A percentile compares a stretch with the other conserved stretches of the same genome.
Conservation (phyloP, 2,797 vertebrate species). For the Yasuhikotakia modesta region DNA sequence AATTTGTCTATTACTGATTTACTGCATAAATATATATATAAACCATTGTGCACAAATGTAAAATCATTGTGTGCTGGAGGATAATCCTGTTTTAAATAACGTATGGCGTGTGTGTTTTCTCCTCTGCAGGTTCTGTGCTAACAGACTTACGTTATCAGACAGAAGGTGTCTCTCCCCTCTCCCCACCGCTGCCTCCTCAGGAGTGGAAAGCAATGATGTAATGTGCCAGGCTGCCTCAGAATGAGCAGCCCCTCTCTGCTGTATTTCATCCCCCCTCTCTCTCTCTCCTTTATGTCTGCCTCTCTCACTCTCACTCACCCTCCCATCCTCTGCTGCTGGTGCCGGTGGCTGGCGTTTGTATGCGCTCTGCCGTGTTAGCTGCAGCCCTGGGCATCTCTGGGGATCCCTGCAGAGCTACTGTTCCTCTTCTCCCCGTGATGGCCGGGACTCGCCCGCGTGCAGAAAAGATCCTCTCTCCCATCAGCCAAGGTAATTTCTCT, state of each 20-base stretch:
- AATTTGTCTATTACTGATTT: background rate
- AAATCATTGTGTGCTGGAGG: background rate
- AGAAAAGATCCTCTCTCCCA: slow-evolving; percentile 64
- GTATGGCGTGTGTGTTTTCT: slow-evolving; percentile 20
- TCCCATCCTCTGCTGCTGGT: slow-evolving; percentile 63
- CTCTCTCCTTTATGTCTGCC: slow-evolving; percentile 23
- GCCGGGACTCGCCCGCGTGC: slow-evolving; percentile 59
- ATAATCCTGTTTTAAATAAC: slow-evolving; percentile 1
- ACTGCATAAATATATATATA: background rate
- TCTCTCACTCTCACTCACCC: slow-evolving; percentile 63
- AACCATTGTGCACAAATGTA: background rate
- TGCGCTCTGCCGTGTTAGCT: slow-evolving; percentile 69
- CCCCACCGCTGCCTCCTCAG: slow-evolving; percentile 71
- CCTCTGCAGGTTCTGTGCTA: slow-evolving; percentile 39
- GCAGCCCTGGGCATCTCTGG: slow-evolving; percentile 74
- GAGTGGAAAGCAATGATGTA: slow-evolving; percentile 80
- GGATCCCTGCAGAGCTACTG: slow-evolving; percentile 77
- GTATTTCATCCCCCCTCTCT: slow-evolving; percentile 50
- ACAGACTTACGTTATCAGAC: slow-evolving; percentile 49
- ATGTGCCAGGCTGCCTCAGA: slow-evolving; percentile 78
- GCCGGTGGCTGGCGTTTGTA: slow-evolving; percentile 68
- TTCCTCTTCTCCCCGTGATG: slow-evolving; percentile 66
- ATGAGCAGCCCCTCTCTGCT: slow-evolving; percentile 74
- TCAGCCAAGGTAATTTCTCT: slow-evolving; percentile 70
- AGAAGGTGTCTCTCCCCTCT: slow-evolving; percentile 69